Percentiles rank a stretch among this genome's conserved stretches.
phyloP scores from a whole-genome alignment of 2,797 vertebrate genomes.

The Coccyzus lansbergi region DNA sequence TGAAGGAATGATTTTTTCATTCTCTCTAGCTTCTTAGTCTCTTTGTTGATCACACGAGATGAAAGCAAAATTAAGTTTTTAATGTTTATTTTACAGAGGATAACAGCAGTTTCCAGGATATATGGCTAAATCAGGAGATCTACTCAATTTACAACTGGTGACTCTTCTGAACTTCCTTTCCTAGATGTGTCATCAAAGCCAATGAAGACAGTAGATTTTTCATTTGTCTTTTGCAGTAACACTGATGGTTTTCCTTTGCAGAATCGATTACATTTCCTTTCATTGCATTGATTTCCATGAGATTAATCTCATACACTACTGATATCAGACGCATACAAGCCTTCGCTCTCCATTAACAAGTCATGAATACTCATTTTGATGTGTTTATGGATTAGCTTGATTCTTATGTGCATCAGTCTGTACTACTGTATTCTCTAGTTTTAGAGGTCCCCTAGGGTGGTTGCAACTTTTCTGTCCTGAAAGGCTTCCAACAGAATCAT shows the following conservation, averaged over 20 bases:
- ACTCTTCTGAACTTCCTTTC: neutral
- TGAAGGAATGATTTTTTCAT: neutral
- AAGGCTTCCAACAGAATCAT: neutral
- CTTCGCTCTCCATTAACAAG: neutral
- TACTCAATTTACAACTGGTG: neutral
- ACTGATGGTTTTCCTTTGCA: neutral
- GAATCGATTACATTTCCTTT: neutral
- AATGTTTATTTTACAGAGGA: neutral
- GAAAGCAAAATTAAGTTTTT: neutral
- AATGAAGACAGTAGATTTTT: neutral
- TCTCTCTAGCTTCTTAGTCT: neutral
- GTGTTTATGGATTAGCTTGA: neutral
- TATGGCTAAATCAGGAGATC: neutral
- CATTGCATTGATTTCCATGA: neutral
- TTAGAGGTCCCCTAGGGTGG: neutral
- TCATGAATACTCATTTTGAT: neutral
- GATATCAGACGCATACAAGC: neutral
- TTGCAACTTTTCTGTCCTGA: neutral
- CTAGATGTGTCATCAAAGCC: neutral
- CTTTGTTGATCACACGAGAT: fast-evolving
- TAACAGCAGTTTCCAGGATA: neutral
- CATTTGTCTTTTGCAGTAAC: neutral
- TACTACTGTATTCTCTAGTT: neutral
- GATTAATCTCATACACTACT: neutral
- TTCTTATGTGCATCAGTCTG: neutral